Evolutionary conservation across 2,888 invertebrate species (phyloP).

Genomic region (Campoletis raptor): DNA sequence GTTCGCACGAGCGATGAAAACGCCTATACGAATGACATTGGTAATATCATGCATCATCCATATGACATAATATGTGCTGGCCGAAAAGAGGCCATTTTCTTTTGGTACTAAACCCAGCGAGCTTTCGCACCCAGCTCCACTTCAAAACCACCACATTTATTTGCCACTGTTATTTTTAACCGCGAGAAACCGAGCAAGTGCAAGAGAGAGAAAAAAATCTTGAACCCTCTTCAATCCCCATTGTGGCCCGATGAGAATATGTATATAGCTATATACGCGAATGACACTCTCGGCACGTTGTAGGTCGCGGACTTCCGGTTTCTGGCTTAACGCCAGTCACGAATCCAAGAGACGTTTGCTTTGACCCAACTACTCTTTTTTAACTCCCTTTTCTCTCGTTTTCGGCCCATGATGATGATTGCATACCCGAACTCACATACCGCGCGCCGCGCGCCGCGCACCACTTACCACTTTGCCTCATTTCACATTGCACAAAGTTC

Average conservation of each 20-base stretch:
- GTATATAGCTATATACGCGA: constrained; percentile 7
- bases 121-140: constrained; percentile 9
- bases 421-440: constrained; percentile 17
- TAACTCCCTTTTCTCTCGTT: constrained; percentile 6
- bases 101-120: neutral
- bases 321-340: constrained; percentile 61
- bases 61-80: neutral
- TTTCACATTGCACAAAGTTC: constrained; percentile 6
- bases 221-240: constrained; percentile 13
- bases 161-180: constrained; percentile 27
- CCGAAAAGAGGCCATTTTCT: constrained; percentile 18
- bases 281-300: constrained; percentile 51
- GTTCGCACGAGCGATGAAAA: neutral
- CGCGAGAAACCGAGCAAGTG: neutral
- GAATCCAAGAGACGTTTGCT: constrained; percentile 41
- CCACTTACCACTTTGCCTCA: constrained; percentile 40
- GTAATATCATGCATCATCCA: neutral
- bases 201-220: constrained; percentile 12
- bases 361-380: constrained; percentile 34
- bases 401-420: constrained; percentile 52
- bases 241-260: constrained; percentile 16
- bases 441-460: neutral
- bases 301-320: constrained; percentile 60
- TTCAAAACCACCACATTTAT: neutral
- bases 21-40: too few species aligned